phyloP scores from a whole-genome alignment of 2,797 vertebrate species.

The Eremophila alpestris region DNA sequence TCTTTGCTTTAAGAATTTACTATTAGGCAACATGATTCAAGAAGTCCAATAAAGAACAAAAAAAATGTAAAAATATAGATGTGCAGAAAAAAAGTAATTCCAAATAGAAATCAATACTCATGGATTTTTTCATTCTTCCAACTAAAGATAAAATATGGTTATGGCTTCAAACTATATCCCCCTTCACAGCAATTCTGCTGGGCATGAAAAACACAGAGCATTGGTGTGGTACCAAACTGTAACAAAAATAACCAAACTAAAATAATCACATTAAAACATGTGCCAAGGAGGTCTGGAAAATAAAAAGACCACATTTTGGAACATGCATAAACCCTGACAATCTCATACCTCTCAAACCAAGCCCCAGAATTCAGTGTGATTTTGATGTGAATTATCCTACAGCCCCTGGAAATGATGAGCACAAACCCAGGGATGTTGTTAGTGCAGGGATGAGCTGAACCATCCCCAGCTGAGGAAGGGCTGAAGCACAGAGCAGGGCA shows the following conservation, averaged over 20 bases:
- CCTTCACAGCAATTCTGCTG: neutral
- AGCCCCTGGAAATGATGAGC: neutral
- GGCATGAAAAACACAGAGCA: neutral
- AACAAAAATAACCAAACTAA: neutral
- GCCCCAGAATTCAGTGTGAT: accelerated
- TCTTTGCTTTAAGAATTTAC: neutral
- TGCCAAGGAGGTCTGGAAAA: neutral
- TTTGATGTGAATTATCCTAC: neutral
- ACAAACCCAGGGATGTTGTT: accelerated
- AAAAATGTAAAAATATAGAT: neutral
- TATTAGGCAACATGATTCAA: neutral
- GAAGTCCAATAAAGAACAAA: neutral
- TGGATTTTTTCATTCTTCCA: neutral
- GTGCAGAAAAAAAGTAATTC: neutral
- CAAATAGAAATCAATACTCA: neutral
- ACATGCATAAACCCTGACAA: accelerated
- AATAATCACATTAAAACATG: neutral
- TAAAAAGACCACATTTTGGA: neutral
- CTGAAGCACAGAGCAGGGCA: neutral
- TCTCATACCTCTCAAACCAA: neutral
- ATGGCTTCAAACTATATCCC: neutral
- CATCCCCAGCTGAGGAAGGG: neutral
- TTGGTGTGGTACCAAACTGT: neutral
- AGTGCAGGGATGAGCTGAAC: neutral
- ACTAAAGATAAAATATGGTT: neutral